Evolutionary conservation across 2,113 vertebrate species (phyloP).

Genomic region (Apaloderma vittatum): DNA sequence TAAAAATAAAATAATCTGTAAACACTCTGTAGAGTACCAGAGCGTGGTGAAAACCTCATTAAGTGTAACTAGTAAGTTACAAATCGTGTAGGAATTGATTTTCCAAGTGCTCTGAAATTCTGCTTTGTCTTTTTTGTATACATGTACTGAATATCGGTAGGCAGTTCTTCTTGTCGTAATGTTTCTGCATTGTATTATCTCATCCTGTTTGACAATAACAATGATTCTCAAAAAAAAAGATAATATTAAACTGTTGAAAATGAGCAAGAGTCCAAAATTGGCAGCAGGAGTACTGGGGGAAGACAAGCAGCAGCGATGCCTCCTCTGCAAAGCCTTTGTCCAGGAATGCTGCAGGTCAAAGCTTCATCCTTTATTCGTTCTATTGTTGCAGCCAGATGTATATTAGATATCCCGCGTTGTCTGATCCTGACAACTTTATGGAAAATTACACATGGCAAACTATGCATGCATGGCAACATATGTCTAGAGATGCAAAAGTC

Average conservation of each 20-base stretch:
- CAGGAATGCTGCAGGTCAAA: background rate
- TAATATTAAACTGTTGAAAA: too few relatives aligned
- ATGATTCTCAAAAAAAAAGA: background rate
- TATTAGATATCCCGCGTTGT: background rate
- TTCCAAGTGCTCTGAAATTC: background rate
- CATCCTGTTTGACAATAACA: background rate
- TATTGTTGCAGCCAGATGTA: rapidly evolving
- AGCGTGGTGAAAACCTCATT: background rate
- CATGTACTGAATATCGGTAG: background rate
- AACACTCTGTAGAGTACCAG: background rate
- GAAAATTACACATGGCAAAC: rapidly evolving
- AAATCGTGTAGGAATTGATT: background rate
- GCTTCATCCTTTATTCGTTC: rapidly evolving
- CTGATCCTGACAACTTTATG: background rate
- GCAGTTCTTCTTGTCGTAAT: rapidly evolving
- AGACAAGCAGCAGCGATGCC: rapidly evolving
- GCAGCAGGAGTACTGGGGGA: background rate
- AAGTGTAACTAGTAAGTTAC: background rate
- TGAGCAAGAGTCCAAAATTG: background rate
- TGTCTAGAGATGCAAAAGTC: background rate
- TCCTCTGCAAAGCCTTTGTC: background rate
- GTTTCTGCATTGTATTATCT: background rate
- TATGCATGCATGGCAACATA: rapidly evolving
- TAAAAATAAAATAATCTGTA: background rate
- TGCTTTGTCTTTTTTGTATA: background rate